These are phyloP conservation scores for Alectura lathami DNA, from an alignment of 2,113 vertebrate genomes.

Conservation along the genomic window DNA sequence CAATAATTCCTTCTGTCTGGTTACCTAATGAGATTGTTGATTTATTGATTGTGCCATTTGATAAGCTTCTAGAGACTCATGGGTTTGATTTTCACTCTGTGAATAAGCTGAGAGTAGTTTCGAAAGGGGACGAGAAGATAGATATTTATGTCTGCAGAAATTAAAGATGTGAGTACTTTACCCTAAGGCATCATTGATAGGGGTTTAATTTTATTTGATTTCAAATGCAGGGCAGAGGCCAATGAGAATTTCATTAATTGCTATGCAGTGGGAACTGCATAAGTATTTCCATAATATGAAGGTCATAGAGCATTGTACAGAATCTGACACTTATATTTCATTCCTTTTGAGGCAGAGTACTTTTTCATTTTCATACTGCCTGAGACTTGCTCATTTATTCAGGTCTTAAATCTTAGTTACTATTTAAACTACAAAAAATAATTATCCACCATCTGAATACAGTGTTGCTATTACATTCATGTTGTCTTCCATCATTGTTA, in stretches of 20 bases:
- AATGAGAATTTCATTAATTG: constrained; percentile 57
- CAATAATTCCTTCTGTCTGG: constrained; percentile 22
- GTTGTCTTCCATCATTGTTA: background rate
- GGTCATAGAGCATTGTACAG: background rate
- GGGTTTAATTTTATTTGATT: constrained; percentile 47
- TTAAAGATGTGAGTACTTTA: constrained; percentile 2
- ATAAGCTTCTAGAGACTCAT: background rate
- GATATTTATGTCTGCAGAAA: constrained; percentile 39
- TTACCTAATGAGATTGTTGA: background rate
- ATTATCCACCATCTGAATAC: background rate
- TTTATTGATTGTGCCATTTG: background rate
- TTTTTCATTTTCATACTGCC: background rate
- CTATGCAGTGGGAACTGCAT: background rate
- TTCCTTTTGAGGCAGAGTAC: background rate
- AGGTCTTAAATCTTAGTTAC: background rate
- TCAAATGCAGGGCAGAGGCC: constrained; percentile 15
- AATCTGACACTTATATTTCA: background rate
- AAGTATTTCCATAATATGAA: constrained; percentile 21
- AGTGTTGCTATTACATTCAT: background rate
- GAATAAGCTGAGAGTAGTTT: constrained; percentile 16
- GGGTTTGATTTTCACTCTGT: constrained; percentile 13
- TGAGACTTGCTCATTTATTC: background rate
- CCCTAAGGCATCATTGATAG: background rate
- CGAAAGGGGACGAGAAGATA: constrained; percentile 16
- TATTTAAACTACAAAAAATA: background rate